Base-by-base conservation (phyloP, 2,888 invertebrate species). In the Agriotes lineatus region DNA sequence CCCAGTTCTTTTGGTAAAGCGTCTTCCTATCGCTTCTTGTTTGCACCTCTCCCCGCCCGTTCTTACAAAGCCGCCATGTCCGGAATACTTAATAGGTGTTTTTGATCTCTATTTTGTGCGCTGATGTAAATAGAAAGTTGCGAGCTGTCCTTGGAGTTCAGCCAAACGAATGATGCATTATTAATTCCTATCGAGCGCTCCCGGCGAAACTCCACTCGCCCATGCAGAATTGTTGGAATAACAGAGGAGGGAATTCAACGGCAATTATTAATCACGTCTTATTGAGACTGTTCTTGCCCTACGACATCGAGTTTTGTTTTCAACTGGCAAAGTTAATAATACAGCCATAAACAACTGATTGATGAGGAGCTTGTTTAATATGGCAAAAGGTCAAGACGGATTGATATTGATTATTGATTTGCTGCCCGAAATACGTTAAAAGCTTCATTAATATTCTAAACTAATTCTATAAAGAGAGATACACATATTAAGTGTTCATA, bases 101-200 rank as follows among this genome's bases (percentile, higher is more conserved):
- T 63, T 64, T 57, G 58, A 63, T 63, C 54, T 64, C 64, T 64
- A 57, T 44, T 62, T 63, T 58, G 59, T 64, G 58, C 18, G 42
- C 59, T 60, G 67, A 65, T 67, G 60, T 64, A 71, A 64, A 67
- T 71, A 71, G 64, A 64, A 71, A 71, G 70, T 71, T 65, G 33
- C 67, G 56, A 60, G 18, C 57, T 59, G 64, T 71, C 70, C 70
- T 71, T 71, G 67, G 67, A 71, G 48, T 52, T 58, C 56, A 58
- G 67, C 67, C 70, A 68, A 71, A 60, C 64, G 67, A 66, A 50
- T 61, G 65, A 68, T 71, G 67, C 67, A 67, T 67, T 71, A 64
- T 71, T 71, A 71, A 70, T 70, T 59, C 30, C 70, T 44, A 57
- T 60, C 52, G 60, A 71, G 52, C 58, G 66, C 66, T 44, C 62